Base-by-base conservation (phyloP, 92 coral and sea anemone genomes). In the Montipora capitata region DNA sequence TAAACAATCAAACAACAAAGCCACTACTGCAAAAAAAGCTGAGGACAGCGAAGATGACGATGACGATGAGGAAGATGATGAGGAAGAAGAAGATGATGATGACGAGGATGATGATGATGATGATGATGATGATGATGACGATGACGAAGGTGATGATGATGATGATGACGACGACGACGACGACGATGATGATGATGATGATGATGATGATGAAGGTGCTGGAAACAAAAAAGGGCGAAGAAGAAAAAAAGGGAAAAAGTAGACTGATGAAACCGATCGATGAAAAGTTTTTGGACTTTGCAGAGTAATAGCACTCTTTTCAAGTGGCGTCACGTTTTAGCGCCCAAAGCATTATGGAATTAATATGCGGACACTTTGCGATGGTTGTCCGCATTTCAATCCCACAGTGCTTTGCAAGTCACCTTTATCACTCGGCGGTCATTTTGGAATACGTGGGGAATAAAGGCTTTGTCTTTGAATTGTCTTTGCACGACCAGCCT, bases 31-130 rank as follows among this genome's bases (percentile, higher is more conserved):
- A 10, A 85, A 78, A 49, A 87, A 90, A 38, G 74, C 85, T 15
- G 89, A 87, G 0, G 90, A 94, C 18, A 87, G 86, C 9, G 94
- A 90, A 2, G 96, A 95, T 2, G 96, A 93, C 11, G 94, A 95
- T 20, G 98, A 90, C 41, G 94, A 91, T 9, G 91, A 93, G 4
- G 92, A 82, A 12, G 84, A 93, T 7, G 96, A 93, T 7, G 92
- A 95, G 1, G 94, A 88, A 4, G 96, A 95, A 3, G 96, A 92
- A 1, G 95, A 92, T 0, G 95, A 96, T 1, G 93, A 94, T 0
- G 96, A 95, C 0, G 95, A 96, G 0, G 96, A 92, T 2, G 96
- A 95, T 0, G 99, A 95, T 1, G 95, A 87, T 2, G 96, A 92
- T 10, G 96, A 96, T 1, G 98, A 95, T 0, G 91, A 91, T 0